phyloP scores from a whole-genome alignment of 2,888 invertebrate species.

The Parnassius orleans region DNA sequence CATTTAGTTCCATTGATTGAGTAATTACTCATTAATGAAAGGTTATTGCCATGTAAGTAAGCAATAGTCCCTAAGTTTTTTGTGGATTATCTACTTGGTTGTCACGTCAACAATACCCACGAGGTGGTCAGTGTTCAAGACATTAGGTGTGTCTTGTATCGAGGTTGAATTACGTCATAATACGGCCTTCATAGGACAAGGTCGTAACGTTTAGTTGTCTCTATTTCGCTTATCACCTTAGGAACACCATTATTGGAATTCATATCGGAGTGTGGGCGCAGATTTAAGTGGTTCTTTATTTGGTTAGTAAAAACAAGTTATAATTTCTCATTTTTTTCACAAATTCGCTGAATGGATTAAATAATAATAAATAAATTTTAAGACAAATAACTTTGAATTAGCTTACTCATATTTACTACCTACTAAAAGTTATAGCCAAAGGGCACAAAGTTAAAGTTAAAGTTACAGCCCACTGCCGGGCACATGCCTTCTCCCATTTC shows the following conservation, averaged over 20 bases:
- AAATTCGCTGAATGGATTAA: too few relatives aligned
- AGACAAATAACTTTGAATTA: too few relatives aligned
- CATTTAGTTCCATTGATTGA: neutral
- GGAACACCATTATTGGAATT: slow-evolving; percentile 1
- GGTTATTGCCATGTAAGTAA: too few relatives aligned
- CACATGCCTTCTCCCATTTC: too few relatives aligned
- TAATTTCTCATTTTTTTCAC: too few relatives aligned
- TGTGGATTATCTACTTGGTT: neutral
- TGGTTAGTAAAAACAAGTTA: too few relatives aligned
- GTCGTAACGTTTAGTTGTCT: slow-evolving; percentile 3
- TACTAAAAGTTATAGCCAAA: too few relatives aligned
- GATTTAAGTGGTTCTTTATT: neutral
- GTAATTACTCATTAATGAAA: neutral
- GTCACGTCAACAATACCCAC: slow-evolving; percentile 1
- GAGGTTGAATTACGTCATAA: slow-evolving; percentile 23
- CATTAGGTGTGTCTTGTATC: slow-evolving; percentile 16
- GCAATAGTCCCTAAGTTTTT: neutral
- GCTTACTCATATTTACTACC: too few relatives aligned
- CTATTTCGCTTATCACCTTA: slow-evolving; percentile 4
- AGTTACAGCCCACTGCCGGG: too few relatives aligned
- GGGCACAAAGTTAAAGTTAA: too few relatives aligned
- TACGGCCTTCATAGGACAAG: slow-evolving; percentile 23
- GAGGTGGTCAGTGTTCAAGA: slow-evolving; percentile 9
- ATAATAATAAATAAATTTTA: too few relatives aligned
- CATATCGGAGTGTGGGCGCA: neutral